Evolutionary conservation across 2,797 vertebrate species (phyloP).

Genomic region (Clamator glandarius): DNA sequence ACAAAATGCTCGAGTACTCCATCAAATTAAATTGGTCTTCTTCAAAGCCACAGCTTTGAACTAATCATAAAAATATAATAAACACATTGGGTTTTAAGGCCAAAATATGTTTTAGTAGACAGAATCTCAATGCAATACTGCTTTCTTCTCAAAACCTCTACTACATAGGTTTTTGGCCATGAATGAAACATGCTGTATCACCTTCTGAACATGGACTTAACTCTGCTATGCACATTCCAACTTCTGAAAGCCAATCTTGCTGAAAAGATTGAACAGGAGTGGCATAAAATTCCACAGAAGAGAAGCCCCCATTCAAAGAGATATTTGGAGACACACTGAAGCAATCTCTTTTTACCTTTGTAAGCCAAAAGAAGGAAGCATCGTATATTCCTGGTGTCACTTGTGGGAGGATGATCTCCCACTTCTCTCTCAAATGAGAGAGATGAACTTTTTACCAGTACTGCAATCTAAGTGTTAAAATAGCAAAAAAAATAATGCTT

Average conservation of each 20-base stretch:
- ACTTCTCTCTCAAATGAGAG: neutral
- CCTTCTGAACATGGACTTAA: neutral
- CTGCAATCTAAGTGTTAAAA: neutral
- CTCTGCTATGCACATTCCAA: neutral
- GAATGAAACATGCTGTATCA: neutral
- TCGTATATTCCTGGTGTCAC: neutral
- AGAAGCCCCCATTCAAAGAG: neutral
- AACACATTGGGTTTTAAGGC: neutral
- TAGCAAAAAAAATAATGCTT: neutral
- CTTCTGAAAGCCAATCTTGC: neutral
- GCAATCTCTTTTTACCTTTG: neutral
- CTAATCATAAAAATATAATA: neutral
- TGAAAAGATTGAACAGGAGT: neutral
- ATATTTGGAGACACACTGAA: neutral
- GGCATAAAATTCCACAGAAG: neutral
- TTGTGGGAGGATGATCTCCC: neutral
- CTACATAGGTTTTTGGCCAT: rapidly evolving
- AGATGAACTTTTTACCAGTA: neutral
- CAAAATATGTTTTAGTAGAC: neutral
- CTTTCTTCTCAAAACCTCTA: neutral
- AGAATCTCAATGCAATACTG: neutral
- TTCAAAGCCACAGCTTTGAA: neutral
- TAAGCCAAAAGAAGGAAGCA: neutral
- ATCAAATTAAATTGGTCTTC: neutral
- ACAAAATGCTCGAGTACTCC: neutral